Conservation (phyloP, 2,113 vertebrate genomes). For the Thunnus thynnus region DNA sequence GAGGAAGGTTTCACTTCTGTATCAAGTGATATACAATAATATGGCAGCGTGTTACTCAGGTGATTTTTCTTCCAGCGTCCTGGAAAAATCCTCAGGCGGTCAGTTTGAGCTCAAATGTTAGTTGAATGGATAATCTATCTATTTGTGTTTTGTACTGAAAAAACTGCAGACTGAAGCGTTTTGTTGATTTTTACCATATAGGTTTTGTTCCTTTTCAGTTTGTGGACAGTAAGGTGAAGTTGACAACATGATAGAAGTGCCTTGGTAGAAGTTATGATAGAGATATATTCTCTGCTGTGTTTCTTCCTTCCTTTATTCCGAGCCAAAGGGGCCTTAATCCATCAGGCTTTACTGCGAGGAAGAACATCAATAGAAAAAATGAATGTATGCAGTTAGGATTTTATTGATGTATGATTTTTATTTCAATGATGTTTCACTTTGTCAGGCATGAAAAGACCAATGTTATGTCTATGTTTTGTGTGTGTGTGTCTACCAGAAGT, state of each 20-base stretch:
- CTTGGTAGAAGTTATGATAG: not conserved
- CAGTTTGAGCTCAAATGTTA: constrained; percentile 21
- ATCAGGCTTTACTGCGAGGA: constrained; percentile 17
- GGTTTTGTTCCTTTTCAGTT: not conserved
- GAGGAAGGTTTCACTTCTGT: not conserved
- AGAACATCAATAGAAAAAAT: not conserved
- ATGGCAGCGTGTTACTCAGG: constrained; percentile 50
- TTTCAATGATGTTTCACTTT: not conserved
- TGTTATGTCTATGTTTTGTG: not conserved
- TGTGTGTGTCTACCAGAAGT: not conserved
- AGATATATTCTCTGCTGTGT: constrained; percentile 7
- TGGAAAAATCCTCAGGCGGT: constrained; percentile 7
- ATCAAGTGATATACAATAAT: not conserved
- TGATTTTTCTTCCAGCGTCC: constrained; percentile 15
- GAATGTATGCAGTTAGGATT: constrained; percentile 27
- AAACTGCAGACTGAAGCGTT: not conserved
- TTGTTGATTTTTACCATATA: not conserved
- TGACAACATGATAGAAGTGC: constrained; percentile 22
- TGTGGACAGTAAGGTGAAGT: not conserved
- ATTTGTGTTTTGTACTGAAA: not conserved
- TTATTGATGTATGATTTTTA: not conserved
- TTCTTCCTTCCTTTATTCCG: not conserved
- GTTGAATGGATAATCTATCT: not conserved
- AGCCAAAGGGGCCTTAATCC: constrained; percentile 4
- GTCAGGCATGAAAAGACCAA: not conserved